Base-by-base conservation (phyloP, 2,888 invertebrate genomes). In the Spilosoma lubricipeda region DNA sequence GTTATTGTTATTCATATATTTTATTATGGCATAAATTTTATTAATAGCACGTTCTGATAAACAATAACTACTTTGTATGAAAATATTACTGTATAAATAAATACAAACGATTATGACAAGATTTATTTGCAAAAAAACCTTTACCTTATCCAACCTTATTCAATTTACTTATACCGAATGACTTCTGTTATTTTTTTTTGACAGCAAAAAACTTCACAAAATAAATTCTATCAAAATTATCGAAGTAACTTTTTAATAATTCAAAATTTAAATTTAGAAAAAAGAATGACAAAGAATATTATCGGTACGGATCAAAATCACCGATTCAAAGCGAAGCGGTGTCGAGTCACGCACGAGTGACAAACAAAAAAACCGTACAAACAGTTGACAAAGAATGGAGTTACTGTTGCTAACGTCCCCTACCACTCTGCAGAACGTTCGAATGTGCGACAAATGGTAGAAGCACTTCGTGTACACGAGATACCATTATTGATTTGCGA, bases 341-440 rank as follows among this genome's bases (percentile, higher is more conserved):
- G 76, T 67, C 73, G 36, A 74, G 84, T 85, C 85, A 85, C 85
- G 85, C 86, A 84, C 84, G 79, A 85, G 75, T 84, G 80, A 76
- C 76, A 70, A 56, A 83, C 76, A 82, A 85, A 85, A 83, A 85
- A 84, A 36, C 72, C 80, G 77, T 74, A 80, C 78, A 76, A 82
- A 85, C 86, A 82, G 84, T 83, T 82, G 82, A 82, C 77, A 81
- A 79, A 75, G 82, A 80, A 75, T 77, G 74, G 84, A 79, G 80
- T 80, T 75, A 70, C 74, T 74, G 86, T 85, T 85, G 85, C 84
- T 71, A 83, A 77, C 78, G 77, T 76, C 82, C 83, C 81, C 80
- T 78, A 80, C 83, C 70, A 70, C 66, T 71, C 69, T 63, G 45
- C n/a, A 68, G 71, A n/a, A 30, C 56, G 70, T 68, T 67, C 72